These are phyloP conservation scores for Lasiurus cinereus DNA, from an alignment of 2,113 vertebrate species.

Conservation along the genomic window DNA sequence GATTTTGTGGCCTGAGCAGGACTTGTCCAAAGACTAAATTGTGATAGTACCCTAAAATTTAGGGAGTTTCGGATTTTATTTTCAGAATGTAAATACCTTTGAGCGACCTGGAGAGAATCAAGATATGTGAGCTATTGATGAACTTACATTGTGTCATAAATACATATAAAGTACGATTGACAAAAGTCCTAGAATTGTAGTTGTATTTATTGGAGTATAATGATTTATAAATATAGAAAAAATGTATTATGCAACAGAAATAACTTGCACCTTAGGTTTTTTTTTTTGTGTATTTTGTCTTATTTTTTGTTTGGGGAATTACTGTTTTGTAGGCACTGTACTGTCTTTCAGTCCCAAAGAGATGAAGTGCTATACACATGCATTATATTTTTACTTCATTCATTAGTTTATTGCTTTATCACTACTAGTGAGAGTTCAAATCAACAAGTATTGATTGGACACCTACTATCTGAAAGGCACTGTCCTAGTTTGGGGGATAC, in stretches of 20 bases:
- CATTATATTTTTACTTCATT: neutral
- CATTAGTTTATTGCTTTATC: neutral
- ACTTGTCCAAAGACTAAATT: neutral
- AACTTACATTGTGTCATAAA: neutral
- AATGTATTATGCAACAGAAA: neutral
- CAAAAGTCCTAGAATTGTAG: neutral
- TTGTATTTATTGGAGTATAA: neutral
- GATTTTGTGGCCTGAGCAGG: neutral
- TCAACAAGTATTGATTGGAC: neutral
- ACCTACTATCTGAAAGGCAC: neutral
- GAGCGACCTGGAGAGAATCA: neutral
- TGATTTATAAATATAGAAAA: neutral
- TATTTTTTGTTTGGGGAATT: neutral
- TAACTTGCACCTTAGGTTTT: neutral
- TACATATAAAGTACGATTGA: neutral
- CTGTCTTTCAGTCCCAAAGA: neutral
- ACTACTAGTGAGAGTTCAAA: neutral
- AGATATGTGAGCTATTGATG: neutral
- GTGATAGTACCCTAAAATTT: neutral
- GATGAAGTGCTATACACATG: neutral
- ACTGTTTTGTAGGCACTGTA: neutral
- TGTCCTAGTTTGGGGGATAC: neutral
- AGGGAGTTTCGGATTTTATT: neutral
- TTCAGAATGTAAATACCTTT: slow-evolving; percentile 3
- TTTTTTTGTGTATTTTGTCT: neutral